These are phyloP conservation scores for Elmis aenea DNA, from an alignment of 2,888 invertebrate genomes.

Conservation along the genomic window DNA sequence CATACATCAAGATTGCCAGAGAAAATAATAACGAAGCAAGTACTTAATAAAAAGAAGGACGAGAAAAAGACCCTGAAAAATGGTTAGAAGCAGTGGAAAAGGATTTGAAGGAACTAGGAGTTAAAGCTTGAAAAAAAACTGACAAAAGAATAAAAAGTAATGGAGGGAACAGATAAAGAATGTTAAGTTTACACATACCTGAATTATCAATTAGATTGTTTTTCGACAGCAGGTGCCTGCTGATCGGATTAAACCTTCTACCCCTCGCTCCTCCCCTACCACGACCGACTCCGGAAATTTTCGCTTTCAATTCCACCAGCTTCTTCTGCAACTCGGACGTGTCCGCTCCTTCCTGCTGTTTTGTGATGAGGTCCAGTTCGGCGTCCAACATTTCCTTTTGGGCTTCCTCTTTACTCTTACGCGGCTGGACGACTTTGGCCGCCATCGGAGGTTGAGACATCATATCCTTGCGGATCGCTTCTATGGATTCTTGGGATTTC, in stretches of 20 bases:
- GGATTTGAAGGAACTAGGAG: too few species aligned
- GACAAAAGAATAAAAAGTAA: too few species aligned
- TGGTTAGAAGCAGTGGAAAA: too few species aligned
- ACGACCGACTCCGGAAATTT: slow-evolving; percentile 48
- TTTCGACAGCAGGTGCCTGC: slow-evolving; percentile 40
- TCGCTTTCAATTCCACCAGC: slow-evolving; percentile 66
- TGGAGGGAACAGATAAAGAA: too few species aligned
- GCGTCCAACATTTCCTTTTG: slow-evolving; percentile 88
- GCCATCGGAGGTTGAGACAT: slow-evolving; percentile 41
- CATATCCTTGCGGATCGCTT: slow-evolving; percentile 66
- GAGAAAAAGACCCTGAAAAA: too few species aligned
- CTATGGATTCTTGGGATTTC: slow-evolving; percentile 77
- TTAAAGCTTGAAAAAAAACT: too few species aligned
- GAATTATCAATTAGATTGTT: slow-evolving; percentile 39
- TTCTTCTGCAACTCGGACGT: slow-evolving; percentile 75
- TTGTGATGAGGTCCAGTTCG: slow-evolving; percentile 84
- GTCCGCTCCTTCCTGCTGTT: slow-evolving; percentile 84
- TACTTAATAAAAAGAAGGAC: too few species aligned
- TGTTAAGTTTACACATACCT: slow-evolving; percentile 6
- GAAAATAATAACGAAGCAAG: too few species aligned
- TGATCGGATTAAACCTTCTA: slow-evolving; percentile 38
- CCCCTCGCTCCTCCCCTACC: slow-evolving; percentile 42
- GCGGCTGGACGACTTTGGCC: slow-evolving; percentile 33
- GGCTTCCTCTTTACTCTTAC: slow-evolving; percentile 71
- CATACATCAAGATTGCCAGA: too few species aligned